Base-by-base conservation (phyloP, 2,888 invertebrate genomes). In the Folsomia candida region DNA sequence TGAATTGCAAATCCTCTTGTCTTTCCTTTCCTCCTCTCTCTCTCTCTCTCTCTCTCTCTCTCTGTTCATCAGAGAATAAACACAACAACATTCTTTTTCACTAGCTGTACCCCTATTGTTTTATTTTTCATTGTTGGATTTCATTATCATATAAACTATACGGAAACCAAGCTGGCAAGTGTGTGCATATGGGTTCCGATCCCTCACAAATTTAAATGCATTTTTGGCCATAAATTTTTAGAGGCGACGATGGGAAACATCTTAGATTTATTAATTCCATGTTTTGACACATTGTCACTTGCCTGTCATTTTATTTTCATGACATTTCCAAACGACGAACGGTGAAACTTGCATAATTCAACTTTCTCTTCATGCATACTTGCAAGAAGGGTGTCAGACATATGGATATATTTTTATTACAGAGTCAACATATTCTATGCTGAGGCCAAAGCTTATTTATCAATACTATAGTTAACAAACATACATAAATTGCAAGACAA, bases 1-100 rank as follows among this genome's bases (percentile, higher is more conserved):
- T 70, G 70, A 65, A 70, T 65, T 70, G 70, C 70, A 70, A 70
- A 70, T 70, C 66, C 61, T 66, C 47, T 66, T 59, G 51, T 51
- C 63, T 64, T 51, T 29, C 18, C 25, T 29, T 27, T 24, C 54
- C n/a, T 22, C 20, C 18, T 24, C 6, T 54, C 24, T 24, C 14
- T 59, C 37, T 37, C 37, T 37, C 37, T 14, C 62, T 60, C 26
- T 59, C 59, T 24, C 14, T 22, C 14, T 26, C 14, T 24, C 26
- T 6, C 59, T 59, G 59, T 26, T 59, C 59, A 59, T 59, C 59
- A 59, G 3, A 3, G 14, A 37, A 37, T 14, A 37, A 37, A 37
- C n/a, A n/a, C n/a, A 54, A 54, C 54, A 54, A 54, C 59, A 20
- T 24, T 62, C 62, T 62, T 29, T 62, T 22, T 59, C 59, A 6